These are phyloP conservation scores for Goniozus legneri DNA, from an alignment of 1,140 invertebrate genomes.

Conservation along the genomic window DNA sequence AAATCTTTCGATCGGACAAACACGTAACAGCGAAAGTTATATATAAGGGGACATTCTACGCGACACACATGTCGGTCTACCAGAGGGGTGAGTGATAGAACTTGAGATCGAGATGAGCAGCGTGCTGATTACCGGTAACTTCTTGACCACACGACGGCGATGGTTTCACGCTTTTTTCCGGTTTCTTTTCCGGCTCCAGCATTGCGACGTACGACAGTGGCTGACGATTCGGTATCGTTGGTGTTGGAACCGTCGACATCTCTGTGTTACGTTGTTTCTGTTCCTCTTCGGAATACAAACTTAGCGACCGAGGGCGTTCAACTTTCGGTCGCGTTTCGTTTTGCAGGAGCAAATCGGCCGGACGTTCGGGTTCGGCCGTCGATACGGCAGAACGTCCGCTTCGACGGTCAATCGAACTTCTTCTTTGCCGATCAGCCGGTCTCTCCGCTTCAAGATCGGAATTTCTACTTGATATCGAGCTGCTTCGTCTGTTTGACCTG, in stretches of 20 bases:
- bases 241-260: constrained; percentile 41
- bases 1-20: no score
- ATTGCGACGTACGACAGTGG: constrained; percentile 17
- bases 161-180: constrained; percentile 28
- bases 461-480: no score
- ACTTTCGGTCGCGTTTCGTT: constrained; percentile 40
- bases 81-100: constrained; percentile 53
- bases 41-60: no score
- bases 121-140: constrained; percentile 30
- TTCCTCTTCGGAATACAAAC: constrained; percentile 48
- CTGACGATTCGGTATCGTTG: constrained; percentile 36
- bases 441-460: no score
- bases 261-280: constrained; percentile 33
- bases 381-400: constrained; percentile 24
- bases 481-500: no score
- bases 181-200: constrained; percentile 16
- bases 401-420: no score
- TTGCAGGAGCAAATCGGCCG: no score
- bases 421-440: no score
- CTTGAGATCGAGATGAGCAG: constrained; percentile 46
- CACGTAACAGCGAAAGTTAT: no score
- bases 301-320: constrained; percentile 55
- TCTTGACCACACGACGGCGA: constrained; percentile 44
- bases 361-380: no score
- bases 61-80: no score